Conservation (phyloP, 2,797 vertebrate species). For the Takifugu rubripes region DNA sequence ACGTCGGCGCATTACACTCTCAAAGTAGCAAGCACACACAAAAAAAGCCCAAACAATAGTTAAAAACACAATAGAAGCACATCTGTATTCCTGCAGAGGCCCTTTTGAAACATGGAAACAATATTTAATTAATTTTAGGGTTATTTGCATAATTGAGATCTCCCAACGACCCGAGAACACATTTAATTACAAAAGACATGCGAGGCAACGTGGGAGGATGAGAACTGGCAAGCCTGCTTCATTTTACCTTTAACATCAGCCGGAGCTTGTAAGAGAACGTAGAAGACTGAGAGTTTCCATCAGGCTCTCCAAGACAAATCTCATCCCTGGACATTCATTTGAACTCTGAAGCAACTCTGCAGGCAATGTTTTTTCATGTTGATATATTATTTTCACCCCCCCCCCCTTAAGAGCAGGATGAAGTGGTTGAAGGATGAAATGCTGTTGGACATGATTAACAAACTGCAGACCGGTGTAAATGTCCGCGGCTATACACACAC, state of each 20-base stretch:
- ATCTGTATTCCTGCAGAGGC: not conserved
- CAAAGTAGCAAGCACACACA: constrained; percentile 1
- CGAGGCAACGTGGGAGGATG: constrained; percentile 19
- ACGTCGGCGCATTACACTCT: constrained; percentile 12
- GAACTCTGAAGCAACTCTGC: constrained; percentile 32
- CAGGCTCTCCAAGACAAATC: constrained; percentile 30
- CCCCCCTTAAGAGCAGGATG: constrained; percentile 37
- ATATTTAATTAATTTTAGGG: constrained; percentile 1
- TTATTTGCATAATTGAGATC: constrained; percentile 11
- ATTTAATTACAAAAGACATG: constrained; percentile 32
- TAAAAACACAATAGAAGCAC: no score
- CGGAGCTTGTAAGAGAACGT: not conserved
- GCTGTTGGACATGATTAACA: constrained; percentile 75
- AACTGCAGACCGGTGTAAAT: constrained; percentile 68
- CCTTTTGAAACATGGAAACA: constrained; percentile 4
- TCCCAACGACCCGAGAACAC: constrained; percentile 15
- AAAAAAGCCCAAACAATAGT: no score
- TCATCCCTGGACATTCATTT: constrained; percentile 28
- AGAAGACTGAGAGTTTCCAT: constrained; percentile 6
- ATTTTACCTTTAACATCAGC: constrained; percentile 6
- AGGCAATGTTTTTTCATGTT: constrained; percentile 42
- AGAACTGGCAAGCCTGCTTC: constrained; percentile 10
- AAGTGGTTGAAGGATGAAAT: constrained; percentile 65
- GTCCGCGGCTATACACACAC: constrained; percentile 70
- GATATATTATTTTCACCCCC: not conserved